Base-by-base conservation (phyloP, 2,888 invertebrate species). In the Agrotis segetum region DNA sequence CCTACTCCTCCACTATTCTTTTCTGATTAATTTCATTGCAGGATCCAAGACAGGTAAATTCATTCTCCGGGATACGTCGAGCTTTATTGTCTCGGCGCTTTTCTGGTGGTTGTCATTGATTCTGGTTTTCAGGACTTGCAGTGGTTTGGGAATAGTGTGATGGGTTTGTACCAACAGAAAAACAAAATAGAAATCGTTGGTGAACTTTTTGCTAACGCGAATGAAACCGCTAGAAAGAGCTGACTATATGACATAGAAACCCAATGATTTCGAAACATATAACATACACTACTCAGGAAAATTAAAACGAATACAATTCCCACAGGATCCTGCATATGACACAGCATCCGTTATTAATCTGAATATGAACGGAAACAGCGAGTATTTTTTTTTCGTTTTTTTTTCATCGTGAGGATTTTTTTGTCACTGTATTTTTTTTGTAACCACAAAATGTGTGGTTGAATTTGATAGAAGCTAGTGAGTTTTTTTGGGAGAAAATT, bases 231-330 rank as follows among this genome's bases (percentile, higher is more conserved):
- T 1, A 11, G 40, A 1, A 40, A 40, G 40, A 40, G 9, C 11
- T 13, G 60, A 34, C 66, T 24, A 59, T 62, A n/a, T 21, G 49
- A 58, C 46, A 47, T 21, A 49, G 1, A 53, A 55, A 68, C 53
- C n/a, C 29, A 34, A 60, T 47, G 67, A 6, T 49, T 55, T 13
- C 19, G 19, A 55, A 60, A 59, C 46, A 40, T 49, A 50, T 63
- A 17, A 52, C 11, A 44, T n/a, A 65, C 49, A 62, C 17, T 70
- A 76, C 77, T 70, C 62, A 55, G 34, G 24, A 62, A 59, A 76
- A 76, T 70, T 66, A 76, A 76, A 70, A 66, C 53, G 52, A 34
- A 21, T 17, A 46, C 50, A 9, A 40, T 13, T 16, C 77, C 62
- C 70, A 44, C 24, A 62, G 76, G 77, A 50, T 29, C 40, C 7